Conservation (phyloP, 2,797 vertebrate species). For the Danio kyathit region DNA sequence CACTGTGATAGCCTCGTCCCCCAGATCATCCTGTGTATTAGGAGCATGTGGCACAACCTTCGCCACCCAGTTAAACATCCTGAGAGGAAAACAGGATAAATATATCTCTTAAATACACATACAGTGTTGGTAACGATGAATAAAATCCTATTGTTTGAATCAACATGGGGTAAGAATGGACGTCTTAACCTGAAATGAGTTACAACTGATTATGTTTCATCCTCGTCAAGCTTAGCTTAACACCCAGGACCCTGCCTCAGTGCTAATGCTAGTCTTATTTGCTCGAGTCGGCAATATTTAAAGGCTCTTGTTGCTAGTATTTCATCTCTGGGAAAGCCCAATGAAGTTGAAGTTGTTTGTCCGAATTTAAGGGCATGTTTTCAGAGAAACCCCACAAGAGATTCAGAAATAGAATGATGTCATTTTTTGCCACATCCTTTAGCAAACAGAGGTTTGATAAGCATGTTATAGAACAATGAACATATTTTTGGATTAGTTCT, state of each 20-base stretch:
- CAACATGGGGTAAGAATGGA: not conserved
- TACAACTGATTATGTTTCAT: constrained; percentile 22
- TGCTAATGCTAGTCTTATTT: constrained; percentile 3
- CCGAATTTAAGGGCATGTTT: constrained; percentile 2
- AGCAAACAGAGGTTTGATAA: constrained; percentile 26
- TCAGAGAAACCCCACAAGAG: constrained; percentile 50
- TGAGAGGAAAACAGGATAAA: constrained; percentile 57
- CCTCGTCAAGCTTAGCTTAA: constrained; percentile 21
- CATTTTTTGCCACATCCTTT: not conserved
- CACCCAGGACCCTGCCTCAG: not conserved
- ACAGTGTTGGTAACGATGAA: not conserved
- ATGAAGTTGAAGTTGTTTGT: not conserved
- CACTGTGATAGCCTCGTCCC: constrained; percentile 55
- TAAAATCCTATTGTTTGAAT: not conserved
- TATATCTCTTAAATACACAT: constrained; percentile 37
- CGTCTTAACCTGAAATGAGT: constrained; percentile 15
- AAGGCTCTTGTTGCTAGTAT: not conserved
- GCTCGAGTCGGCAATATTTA: not conserved
- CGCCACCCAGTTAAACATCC: constrained; percentile 86
- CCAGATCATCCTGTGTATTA: constrained; percentile 54
- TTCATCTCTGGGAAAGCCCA: constrained; percentile 35
- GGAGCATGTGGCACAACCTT: constrained; percentile 82
- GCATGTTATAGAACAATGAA: constrained; percentile 35
- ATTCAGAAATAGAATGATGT: constrained; percentile 44
- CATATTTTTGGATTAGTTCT: not conserved